These are phyloP conservation scores for Rhizomys pruinosus DNA, from an alignment of 2,113 vertebrate genomes.

Conservation along the genomic window DNA sequence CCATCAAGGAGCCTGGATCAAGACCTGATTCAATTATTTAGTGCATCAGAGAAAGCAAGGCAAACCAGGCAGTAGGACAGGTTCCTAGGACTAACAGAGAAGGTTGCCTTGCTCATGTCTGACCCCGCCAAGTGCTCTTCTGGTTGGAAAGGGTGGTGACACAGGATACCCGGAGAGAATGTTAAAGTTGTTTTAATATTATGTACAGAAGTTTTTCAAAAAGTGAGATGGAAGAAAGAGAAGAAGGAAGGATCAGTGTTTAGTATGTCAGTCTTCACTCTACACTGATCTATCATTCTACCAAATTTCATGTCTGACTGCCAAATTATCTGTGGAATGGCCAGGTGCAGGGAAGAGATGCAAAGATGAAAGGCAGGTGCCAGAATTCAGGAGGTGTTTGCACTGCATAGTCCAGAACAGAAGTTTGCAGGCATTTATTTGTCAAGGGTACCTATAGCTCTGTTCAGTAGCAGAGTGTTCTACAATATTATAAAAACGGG, in stretches of 20 bases:
- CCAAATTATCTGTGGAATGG: background rate
- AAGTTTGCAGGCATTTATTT: background rate
- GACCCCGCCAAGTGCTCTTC: background rate
- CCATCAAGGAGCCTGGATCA: background rate
- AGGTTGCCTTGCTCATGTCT: background rate
- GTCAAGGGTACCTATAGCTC: background rate
- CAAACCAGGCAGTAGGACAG: background rate
- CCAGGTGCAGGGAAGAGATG: background rate
- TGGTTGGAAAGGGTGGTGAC: background rate
- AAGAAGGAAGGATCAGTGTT: background rate
- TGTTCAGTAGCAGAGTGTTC: background rate
- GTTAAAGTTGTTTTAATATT: constrained; percentile 26
- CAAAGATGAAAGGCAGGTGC: background rate
- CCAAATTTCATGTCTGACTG: constrained; percentile 44
- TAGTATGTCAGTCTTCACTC: background rate
- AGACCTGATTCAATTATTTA: constrained; percentile 23
- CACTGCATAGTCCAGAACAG: background rate
- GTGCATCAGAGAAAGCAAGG: background rate
- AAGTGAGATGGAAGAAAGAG: background rate
- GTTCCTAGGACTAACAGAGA: background rate
- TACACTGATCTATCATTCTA: background rate
- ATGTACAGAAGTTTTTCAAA: background rate
- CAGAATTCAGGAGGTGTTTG: background rate
- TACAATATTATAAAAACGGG: background rate
- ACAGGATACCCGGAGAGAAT: constrained; percentile 30